Conservation (phyloP, 64 coral and sea anemone genomes). For the Pocillopora verrucosa region DNA sequence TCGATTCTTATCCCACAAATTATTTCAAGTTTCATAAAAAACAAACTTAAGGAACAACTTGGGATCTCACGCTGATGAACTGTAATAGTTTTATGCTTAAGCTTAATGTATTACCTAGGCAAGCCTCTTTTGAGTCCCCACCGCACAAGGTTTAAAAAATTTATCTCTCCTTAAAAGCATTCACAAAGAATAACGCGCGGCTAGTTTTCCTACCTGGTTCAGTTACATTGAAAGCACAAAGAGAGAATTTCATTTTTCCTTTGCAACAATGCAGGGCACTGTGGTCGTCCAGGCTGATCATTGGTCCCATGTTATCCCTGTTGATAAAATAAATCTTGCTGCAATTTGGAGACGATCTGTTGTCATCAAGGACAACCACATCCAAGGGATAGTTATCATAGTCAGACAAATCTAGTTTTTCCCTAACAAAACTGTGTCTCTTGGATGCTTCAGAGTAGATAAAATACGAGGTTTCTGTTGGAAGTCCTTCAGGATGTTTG, state of each 20-base stretch:
- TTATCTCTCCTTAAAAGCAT: too few relatives aligned
- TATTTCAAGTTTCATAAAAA: too few relatives aligned
- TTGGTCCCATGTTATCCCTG: not conserved
- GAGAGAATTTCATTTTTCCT: not conserved
- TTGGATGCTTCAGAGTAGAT: not conserved
- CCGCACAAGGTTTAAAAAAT: too few relatives aligned
- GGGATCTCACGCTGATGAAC: too few relatives aligned
- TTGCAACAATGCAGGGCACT: not conserved
- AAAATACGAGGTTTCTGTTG: not conserved
- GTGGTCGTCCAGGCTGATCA: not conserved
- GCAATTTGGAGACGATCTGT: not conserved
- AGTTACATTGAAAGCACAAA: not conserved
- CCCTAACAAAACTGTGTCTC: not conserved
- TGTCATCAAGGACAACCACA: not conserved
- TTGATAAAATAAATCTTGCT: not conserved
- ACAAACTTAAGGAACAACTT: too few relatives aligned
- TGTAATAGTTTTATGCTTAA: too few relatives aligned
- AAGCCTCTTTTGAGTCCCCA: too few relatives aligned
- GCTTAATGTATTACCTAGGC: too few relatives aligned
- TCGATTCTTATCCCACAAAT: too few relatives aligned
- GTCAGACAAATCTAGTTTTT: not conserved
- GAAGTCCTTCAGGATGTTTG: not conserved
- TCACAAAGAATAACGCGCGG: not conserved
- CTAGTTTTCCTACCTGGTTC: not conserved
- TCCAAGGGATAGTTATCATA: not conserved